These are phyloP conservation scores for Bos javanicus DNA, from an alignment of 2,113 vertebrate genomes.

Conservation along the genomic window DNA sequence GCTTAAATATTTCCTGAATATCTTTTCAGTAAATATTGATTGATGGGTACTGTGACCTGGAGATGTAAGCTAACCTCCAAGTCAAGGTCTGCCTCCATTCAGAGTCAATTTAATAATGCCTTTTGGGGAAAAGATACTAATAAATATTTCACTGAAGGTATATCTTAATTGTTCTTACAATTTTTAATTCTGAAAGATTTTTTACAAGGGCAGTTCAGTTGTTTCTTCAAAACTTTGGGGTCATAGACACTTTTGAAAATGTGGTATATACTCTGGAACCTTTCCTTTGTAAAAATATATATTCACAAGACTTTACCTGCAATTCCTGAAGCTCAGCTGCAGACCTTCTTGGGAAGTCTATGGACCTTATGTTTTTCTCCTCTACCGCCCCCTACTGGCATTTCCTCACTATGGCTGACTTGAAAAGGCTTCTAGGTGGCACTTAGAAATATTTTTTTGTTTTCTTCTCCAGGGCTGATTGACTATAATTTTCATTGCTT, in stretches of 20 bases:
- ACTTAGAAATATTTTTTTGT: constrained; percentile 54
- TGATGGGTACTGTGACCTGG: neutral
- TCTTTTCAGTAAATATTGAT: neutral
- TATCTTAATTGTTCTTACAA: constrained; percentile 2
- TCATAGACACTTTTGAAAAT: neutral
- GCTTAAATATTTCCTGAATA: neutral
- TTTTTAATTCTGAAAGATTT: constrained; percentile 27
- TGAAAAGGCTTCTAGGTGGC: neutral
- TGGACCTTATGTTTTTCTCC: neutral
- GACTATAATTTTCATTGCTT: constrained; percentile 99
- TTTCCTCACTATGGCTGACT: neutral
- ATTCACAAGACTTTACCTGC: neutral
- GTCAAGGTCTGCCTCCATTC: neutral
- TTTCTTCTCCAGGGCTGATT: constrained; percentile 87
- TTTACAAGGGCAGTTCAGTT: neutral
- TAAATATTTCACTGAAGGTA: neutral
- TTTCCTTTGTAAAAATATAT: neutral
- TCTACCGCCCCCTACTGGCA: neutral
- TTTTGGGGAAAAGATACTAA: neutral
- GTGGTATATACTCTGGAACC: neutral
- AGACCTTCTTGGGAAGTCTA: neutral
- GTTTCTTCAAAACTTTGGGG: neutral
- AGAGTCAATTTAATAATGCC: constrained; percentile 4
- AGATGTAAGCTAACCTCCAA: neutral
- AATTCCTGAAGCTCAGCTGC: neutral